Base-by-base conservation (phyloP, 2,113 vertebrate species). In the Scalopus aquaticus region DNA sequence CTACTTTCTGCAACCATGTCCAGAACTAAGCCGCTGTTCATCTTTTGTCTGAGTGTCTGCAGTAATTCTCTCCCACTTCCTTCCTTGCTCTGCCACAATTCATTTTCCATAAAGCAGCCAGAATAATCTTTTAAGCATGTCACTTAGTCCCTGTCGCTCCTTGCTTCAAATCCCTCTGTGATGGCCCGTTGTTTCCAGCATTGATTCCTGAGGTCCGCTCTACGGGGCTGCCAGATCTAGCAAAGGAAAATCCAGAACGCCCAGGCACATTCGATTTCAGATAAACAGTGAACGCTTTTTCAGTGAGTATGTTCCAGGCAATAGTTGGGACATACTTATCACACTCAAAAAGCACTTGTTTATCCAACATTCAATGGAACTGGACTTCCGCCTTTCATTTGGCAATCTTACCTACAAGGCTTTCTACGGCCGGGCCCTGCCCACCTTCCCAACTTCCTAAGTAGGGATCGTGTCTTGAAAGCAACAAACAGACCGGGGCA, bases 381-480 rank as follows among this genome's bases (percentile, higher is more conserved):
- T 51, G 32, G 64, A 35, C 0, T 16, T 26, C 26, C 65, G 3
- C 13, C 35, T 76, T 77, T 79, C 65, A 32, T 32, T 13, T 51
- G 72, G 46, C 35, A 39, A 8, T 60, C 3, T 26, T 62, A 1
- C 32, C 26, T 20, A 6, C 17, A 12, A 35, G 80, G 56, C 32
- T 26, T 30, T 39, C 58, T 4, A 17, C 6, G n/a, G 30, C 16
- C 37, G 49, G 87, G 44, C 24, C 26, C 32, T 42, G 37, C 22
- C 42, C 49, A 2, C 26, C 10, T n/a, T 24, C 30, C 58, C 12
- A n/a, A 54, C 15, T 58, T 60, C 42, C 62, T n/a, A n/a, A 96
- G 96, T 93, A 85, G 65, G 96, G 90, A 93, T 0, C 95, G 96
- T 95, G 95, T 97, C 93, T 90, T 86, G 78, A 77, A 93, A 91